Evolutionary conservation across 2,113 vertebrate genomes (phyloP).

Genomic region (Ia io): DNA sequence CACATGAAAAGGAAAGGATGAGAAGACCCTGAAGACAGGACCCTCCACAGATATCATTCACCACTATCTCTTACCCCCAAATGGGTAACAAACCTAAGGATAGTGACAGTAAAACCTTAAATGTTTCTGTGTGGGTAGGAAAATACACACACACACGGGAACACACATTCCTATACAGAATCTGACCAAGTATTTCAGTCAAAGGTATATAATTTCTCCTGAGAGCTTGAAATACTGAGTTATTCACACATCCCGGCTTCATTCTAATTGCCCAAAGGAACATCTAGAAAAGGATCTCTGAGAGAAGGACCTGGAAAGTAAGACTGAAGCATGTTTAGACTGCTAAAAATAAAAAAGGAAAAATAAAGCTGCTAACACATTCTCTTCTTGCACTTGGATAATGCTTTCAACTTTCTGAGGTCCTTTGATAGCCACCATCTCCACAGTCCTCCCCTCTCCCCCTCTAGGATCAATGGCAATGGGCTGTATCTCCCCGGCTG

Average conservation of each 20-base stretch:
- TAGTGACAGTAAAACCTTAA: not conserved
- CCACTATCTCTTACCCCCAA: not conserved
- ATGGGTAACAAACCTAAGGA: not conserved
- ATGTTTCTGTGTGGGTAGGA: conserved; percentile 6
- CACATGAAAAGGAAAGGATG: not conserved
- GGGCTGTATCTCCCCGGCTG: not conserved
- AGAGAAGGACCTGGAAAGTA: not conserved
- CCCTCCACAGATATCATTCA: not conserved
- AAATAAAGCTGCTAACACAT: not conserved
- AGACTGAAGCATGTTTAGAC: conserved; percentile 17
- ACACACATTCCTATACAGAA: not conserved
- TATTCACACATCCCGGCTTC: not conserved
- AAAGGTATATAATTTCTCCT: not conserved
- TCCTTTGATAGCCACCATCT: not conserved
- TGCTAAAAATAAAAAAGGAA: not conserved
- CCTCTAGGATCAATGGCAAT: not conserved
- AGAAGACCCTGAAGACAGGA: not conserved
- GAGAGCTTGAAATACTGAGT: not conserved
- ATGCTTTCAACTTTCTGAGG: not conserved
- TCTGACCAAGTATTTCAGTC: not conserved
- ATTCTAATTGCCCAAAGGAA: not conserved
- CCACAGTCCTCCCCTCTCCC: not conserved
- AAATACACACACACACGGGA: not conserved
- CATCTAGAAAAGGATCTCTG: conserved; percentile 2
- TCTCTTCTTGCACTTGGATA: conserved; percentile 6